Conservation (phyloP, 2,113 vertebrate genomes). For the Noturus placidus region DNA sequence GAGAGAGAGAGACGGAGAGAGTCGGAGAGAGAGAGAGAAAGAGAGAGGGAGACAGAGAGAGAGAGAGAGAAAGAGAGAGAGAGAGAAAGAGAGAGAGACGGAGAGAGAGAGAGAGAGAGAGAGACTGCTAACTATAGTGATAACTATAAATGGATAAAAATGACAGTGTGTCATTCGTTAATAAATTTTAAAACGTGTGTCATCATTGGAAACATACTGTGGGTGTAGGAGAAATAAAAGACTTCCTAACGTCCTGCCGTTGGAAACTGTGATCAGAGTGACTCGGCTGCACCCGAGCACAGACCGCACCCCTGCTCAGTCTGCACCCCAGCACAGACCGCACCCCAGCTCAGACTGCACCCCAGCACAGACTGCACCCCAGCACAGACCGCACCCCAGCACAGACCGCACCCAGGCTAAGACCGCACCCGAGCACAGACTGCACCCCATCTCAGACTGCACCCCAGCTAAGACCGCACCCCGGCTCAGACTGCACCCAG, state of each 20-base stretch:
- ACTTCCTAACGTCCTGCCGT: neutral
- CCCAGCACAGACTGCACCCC: too few species aligned
- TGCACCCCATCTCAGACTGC: fast-evolving
- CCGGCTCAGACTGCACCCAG: fast-evolving
- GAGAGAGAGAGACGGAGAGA: too few species aligned
- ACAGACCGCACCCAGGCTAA: too few species aligned
- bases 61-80: neutral
- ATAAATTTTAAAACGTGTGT: neutral
- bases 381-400: neutral
- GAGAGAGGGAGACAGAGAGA: neutral
- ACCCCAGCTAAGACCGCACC: neutral
- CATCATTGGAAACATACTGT: neutral
- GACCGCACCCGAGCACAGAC: too few species aligned
- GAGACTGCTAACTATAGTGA: too few species aligned
- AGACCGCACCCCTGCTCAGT: neutral
- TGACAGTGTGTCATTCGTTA: neutral
- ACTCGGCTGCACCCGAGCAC: too few species aligned
- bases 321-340: too few species aligned
- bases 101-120: neutral
- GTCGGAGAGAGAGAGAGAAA: neutral
- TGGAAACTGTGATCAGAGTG: neutral
- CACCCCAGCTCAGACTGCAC: fast-evolving
- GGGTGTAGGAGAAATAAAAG: neutral
- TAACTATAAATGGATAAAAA: neutral
- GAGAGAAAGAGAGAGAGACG: neutral